Evolutionary conservation across 2,113 vertebrate genomes (phyloP), one percentile per base, ranked within the genome.

Genomic region (Acrocephalus arundinaceus): DNA sequence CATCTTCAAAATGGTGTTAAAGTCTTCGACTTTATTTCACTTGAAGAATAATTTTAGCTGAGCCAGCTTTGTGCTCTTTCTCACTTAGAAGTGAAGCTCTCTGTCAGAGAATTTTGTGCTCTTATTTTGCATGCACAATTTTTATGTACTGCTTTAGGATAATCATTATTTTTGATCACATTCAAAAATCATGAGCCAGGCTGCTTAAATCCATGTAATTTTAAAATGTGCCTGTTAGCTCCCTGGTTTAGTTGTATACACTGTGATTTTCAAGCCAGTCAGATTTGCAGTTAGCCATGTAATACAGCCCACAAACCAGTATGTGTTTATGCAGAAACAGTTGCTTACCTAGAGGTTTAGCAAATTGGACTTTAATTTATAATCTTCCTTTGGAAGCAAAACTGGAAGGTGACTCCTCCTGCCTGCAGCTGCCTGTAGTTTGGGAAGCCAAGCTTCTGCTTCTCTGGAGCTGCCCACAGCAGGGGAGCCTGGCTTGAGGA

Each of bases 331-430:
- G 86, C 80, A 94, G 90, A 87, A 93, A 84, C 80, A 95, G 83
- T 89, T 89, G 86, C 96, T 94, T 90, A 92, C 92, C 92, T 75
- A 93, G 82, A 93, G 73, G 73, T 95, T 96, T 75, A 90, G 43
- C 70, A 94, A 93, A 90, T 75, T 86, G 86, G 92, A 62, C 77
- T 89, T 86, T 49, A 84, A 90, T 92, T 93, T 89, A 75, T 90
- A 88, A 88, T 77, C 87, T 72, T 77, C 75, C 85, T 82, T 67
- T 88, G 86, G 83, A 96, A 92, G 46, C 23, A 89, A 84, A 84
- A 27, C 54, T 90, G 80, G 93, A 93, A 94, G 83, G 92, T 90
- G 81, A 55, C 65, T 83, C 63, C 66, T 97, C 37, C 82, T 86
- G 85, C 79, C 75, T 74, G 55, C 76, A 90, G 72, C 93, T 86